phyloP scores from a whole-genome alignment of 2,888 invertebrate genomes.

The Stomorhina lunata region DNA sequence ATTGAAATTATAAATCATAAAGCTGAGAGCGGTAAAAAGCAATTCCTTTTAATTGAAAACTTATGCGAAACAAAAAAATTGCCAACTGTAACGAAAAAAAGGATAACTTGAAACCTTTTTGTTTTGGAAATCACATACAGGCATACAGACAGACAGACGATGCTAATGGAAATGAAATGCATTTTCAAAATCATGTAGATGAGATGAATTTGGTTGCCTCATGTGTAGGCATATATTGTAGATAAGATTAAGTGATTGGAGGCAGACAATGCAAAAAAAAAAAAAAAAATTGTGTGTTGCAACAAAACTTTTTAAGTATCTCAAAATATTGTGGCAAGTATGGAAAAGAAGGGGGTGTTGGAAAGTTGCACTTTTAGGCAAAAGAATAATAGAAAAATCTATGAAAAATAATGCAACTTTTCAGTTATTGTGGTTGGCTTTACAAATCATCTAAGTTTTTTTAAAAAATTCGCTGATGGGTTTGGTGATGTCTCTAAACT shows the following conservation, averaged over 20 bases:
- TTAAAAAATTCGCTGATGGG: slow-evolving; percentile 20
- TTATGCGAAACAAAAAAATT: slow-evolving; percentile 58
- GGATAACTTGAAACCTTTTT: slow-evolving; percentile 17
- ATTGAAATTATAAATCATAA: slow-evolving; percentile 61
- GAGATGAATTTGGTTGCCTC: slow-evolving; percentile 32
- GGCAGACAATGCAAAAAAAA: slow-evolving; percentile 60
- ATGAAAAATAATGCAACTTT: slow-evolving; percentile 27
- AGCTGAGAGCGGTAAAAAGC: slow-evolving; percentile 62
- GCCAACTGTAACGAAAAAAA: slow-evolving; percentile 51
- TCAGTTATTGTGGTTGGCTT: neutral
- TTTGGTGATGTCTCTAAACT: slow-evolving; percentile 38
- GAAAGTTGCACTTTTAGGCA: slow-evolving; percentile 56
- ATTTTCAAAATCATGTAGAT: slow-evolving; percentile 39
- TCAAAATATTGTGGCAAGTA: slow-evolving; percentile 21
- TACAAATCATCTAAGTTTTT: slow-evolving; percentile 25
- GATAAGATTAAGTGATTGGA: slow-evolving; percentile 65
- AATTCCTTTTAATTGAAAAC: slow-evolving; percentile 66
- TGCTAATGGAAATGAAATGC: slow-evolving; percentile 45
- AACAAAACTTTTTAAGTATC: slow-evolving; percentile 54
- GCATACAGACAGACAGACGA: neutral
- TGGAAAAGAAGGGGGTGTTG: slow-evolving; percentile 4
- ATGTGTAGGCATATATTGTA: neutral
- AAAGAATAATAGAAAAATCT: slow-evolving; percentile 24
- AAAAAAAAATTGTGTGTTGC: no score
- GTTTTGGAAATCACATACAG: neutral